Conservation (phyloP, 35 echinoderm and acorn worm species). For the Acanthaster planci region DNA sequence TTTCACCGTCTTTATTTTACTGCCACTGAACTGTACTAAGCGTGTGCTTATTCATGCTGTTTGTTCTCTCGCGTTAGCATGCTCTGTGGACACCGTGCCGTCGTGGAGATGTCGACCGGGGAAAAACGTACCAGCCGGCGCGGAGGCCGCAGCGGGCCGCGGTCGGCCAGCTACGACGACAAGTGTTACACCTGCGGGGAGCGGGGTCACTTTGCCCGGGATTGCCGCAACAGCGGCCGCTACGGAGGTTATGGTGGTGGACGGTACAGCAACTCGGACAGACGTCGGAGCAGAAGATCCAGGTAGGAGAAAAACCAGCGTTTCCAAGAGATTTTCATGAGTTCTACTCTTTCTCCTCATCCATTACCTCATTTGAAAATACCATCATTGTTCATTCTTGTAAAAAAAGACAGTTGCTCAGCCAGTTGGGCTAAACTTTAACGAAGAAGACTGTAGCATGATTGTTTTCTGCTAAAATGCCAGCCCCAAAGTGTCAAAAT, state of each 20-base stretch:
- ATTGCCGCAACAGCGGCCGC: conserved; percentile 8
- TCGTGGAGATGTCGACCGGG: conserved; percentile 1
- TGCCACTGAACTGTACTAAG: too few species aligned
- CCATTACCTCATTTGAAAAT: too few species aligned
- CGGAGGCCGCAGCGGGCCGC: background rate
- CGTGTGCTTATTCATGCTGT: too few species aligned
- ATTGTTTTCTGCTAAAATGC: too few species aligned
- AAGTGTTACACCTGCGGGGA: conserved; percentile 31
- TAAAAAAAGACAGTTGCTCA: too few species aligned
- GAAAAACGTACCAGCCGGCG: background rate
- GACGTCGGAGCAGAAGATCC: background rate
- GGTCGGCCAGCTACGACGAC: conserved; percentile 1
- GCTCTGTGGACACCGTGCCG: conserved; percentile 15
- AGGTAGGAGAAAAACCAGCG: background rate
- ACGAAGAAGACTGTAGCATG: too few species aligned
- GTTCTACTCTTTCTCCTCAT: too few species aligned
- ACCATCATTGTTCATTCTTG: too few species aligned
- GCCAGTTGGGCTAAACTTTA: too few species aligned
- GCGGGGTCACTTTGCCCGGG: conserved; percentile 46
- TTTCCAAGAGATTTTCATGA: too few species aligned
- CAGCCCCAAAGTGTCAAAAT: too few species aligned
- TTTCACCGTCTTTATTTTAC: too few species aligned
- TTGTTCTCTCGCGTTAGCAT: background rate
- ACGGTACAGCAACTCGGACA: background rate
- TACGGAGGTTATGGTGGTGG: conserved; percentile 17